Conservation (phyloP, 1,140 invertebrate species). For the Palaemon carinicauda region DNA sequence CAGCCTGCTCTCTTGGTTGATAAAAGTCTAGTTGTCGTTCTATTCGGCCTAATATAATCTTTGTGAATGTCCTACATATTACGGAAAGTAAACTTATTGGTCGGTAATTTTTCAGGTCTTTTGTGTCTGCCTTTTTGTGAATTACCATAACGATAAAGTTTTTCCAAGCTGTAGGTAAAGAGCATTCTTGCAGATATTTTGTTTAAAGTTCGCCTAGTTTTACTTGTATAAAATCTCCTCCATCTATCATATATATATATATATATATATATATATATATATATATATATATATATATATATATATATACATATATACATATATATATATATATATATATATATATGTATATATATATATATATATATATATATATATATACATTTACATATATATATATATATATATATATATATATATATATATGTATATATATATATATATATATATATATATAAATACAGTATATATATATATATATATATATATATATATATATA, state of each 20-base stretch:
- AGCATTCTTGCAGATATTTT: no score
- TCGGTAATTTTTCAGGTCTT: no score
- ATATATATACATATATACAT: slow-evolving; percentile 9
- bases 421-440: slow-evolving; percentile 16
- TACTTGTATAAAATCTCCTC: no score
- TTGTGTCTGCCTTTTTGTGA: background rate
- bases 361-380: slow-evolving; percentile 19
- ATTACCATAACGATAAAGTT: background rate
- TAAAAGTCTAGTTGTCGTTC: no score
- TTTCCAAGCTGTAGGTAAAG: background rate
- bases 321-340: slow-evolving; percentile 19
- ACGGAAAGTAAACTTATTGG: background rate
- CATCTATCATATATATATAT: no score
- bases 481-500: background rate
- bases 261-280: slow-evolving; percentile 11
- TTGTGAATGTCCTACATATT: no score
- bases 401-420: slow-evolving; percentile 19
- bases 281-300: slow-evolving; percentile 16
- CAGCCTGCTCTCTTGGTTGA: no score
- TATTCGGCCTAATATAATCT: no score
- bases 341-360: slow-evolving; percentile 12
- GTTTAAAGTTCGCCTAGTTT: no score
- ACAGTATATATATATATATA: no score
- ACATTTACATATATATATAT: slow-evolving; percentile 10
- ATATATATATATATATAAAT: slow-evolving; percentile 19